Percentiles rank a stretch among this genome's conserved stretches.
These are phyloP conservation scores for Aphaenogaster floridana DNA, from an alignment of 1,140 invertebrate genomes.

Conservation along the genomic window DNA sequence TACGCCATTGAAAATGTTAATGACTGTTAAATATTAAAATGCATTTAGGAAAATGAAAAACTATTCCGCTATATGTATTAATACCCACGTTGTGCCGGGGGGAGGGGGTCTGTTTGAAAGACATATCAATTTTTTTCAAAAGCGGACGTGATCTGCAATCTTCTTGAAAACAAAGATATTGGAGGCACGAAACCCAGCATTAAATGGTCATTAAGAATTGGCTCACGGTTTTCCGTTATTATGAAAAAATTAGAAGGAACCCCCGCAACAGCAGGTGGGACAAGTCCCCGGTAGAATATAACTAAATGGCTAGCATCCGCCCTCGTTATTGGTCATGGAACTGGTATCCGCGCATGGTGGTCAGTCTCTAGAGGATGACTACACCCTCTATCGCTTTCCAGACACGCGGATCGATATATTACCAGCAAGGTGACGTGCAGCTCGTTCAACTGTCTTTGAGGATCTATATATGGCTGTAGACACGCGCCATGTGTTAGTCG, in stretches of 20 bases:
- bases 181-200: conserved; percentile 58
- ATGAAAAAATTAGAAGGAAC: conserved; percentile 67
- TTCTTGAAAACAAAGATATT: conserved; percentile 68
- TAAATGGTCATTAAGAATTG: conserved; percentile 71
- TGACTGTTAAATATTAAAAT: conserved; percentile 17
- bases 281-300: conserved; percentile 60
- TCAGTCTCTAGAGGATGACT: conserved; percentile 61
- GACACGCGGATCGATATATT: conserved; percentile 82
- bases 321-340: conserved; percentile 52
- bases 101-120: conserved; percentile 28
- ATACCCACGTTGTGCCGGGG: not conserved
- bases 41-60: not conserved
- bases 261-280: conserved; percentile 80
- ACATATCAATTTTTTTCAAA: conserved; percentile 56
- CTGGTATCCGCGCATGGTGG: conserved; percentile 67
- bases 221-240: conserved; percentile 66
- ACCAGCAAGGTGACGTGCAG: conserved; percentile 79
- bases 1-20: not conserved
- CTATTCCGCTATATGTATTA: not conserved
- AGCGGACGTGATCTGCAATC: conserved; percentile 18
- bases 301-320: conserved; percentile 28
- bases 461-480: conserved; percentile 72
- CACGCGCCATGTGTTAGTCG: conserved; percentile 81
- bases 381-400: conserved; percentile 66
- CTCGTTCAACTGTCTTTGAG: conserved; percentile 72